Conservation (phyloP, 2,888 invertebrate genomes). For the Noctua comes region DNA sequence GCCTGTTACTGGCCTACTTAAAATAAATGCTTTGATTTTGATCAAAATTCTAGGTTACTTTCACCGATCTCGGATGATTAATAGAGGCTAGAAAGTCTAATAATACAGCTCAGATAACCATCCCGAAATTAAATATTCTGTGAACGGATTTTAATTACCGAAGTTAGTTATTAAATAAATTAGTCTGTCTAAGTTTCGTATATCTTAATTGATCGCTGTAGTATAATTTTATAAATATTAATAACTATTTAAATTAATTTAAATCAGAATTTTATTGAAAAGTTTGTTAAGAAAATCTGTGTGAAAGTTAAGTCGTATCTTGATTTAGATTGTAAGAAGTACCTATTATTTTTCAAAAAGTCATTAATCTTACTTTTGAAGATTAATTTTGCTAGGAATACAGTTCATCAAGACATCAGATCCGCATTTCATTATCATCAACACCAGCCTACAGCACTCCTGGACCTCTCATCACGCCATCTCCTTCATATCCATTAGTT, state of each 20-base stretch:
- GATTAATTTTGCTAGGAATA: background rate
- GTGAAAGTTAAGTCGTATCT: background rate
- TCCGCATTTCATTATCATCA: background rate
- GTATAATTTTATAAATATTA: conserved; percentile 36
- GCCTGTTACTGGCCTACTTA: too few species aligned
- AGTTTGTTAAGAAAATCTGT: conserved; percentile 3
- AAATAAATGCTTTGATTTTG: too few species aligned
- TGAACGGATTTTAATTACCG: conserved; percentile 46
- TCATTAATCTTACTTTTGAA: background rate
- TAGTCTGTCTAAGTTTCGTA: conserved; percentile 27
- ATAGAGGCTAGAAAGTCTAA: background rate
- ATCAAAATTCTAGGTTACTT: background rate
- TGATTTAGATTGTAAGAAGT: background rate
- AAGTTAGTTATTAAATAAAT: conserved; percentile 51
- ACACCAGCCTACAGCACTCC: background rate
- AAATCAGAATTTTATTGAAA: conserved; percentile 8
- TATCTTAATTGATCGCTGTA: conserved; percentile 42
- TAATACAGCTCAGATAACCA: background rate
- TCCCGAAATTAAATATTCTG: conserved; percentile 34
- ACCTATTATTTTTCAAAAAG: background rate
- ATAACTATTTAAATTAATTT: conserved; percentile 21
- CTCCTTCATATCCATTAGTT: too few species aligned
- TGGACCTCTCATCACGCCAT: too few species aligned
- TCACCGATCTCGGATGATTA: conserved; percentile 2
- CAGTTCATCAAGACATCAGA: too few species aligned